Conservation (phyloP, 2,797 vertebrate genomes). For the Toxotes lorentzi region DNA sequence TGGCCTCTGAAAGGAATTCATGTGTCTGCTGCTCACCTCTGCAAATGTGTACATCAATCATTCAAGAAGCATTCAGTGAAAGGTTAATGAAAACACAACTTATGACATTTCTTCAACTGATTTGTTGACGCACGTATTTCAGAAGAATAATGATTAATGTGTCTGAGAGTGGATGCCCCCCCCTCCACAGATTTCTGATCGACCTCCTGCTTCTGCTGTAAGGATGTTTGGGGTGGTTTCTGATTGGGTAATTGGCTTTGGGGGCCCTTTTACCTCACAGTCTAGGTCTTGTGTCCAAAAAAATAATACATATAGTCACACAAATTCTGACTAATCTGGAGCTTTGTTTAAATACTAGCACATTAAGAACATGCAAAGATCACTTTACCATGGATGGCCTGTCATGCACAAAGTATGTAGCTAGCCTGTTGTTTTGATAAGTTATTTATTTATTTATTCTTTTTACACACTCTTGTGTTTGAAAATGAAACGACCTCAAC, state of each 20-base stretch:
- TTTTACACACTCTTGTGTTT: too few relatives aligned
- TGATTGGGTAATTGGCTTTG: not conserved
- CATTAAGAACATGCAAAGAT: too few relatives aligned
- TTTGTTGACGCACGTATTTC: conserved; percentile 9
- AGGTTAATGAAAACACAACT: conserved; percentile 13
- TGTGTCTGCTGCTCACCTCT: conserved; percentile 3
- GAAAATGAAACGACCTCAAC: not conserved
- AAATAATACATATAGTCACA: not conserved
- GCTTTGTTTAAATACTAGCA: not conserved
- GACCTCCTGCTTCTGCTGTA: not conserved
- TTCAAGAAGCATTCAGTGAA: conserved; percentile 11
- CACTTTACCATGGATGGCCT: too few relatives aligned
- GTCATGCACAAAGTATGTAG: too few relatives aligned
- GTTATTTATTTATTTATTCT: not conserved
- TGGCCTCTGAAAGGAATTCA: not conserved
- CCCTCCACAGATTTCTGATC: not conserved
- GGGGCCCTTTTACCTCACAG: not conserved
- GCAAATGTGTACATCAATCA: conserved; percentile 7
- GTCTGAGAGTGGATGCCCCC: not conserved
- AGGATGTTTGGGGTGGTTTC: not conserved
- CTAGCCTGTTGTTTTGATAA: not conserved
- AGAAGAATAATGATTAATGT: conserved; percentile 13
- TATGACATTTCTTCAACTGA: not conserved
- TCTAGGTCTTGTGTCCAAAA: not conserved
- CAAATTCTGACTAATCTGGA: not conserved